These are phyloP conservation scores for Ceryle rudis DNA, from an alignment of 2,797 vertebrate genomes.

Conservation along the genomic window DNA sequence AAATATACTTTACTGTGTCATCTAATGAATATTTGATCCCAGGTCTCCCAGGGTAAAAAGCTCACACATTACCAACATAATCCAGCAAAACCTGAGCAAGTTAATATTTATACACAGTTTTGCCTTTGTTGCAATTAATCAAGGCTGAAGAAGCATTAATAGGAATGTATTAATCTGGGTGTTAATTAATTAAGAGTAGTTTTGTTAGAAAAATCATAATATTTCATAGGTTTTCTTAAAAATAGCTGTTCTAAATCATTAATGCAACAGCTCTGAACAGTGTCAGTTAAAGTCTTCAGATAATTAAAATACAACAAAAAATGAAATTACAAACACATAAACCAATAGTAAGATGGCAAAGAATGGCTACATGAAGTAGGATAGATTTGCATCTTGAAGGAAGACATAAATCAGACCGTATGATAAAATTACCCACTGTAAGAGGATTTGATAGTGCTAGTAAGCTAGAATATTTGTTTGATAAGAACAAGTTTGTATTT, in stretches of 20 bases:
- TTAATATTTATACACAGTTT: background rate
- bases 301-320: background rate
- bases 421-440: background rate
- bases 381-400: background rate
- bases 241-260: background rate
- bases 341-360: background rate
- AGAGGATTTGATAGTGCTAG: background rate
- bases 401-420: background rate
- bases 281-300: background rate
- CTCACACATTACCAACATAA: background rate
- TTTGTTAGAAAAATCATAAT: background rate
- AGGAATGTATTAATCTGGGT: background rate
- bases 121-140: background rate
- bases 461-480: background rate
- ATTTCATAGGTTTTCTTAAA: background rate
- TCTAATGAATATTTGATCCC: slow-evolving; percentile 25
- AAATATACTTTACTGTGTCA: background rate
- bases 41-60: background rate
- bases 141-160: background rate
- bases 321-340: background rate
- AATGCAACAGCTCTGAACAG: background rate
- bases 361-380: background rate
- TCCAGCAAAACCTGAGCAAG: background rate
- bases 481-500: background rate
- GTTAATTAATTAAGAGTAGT: background rate